These are phyloP conservation scores for Pithecia hirsuta DNA, from an alignment of 2,797 vertebrate species.

Conservation along the genomic window DNA sequence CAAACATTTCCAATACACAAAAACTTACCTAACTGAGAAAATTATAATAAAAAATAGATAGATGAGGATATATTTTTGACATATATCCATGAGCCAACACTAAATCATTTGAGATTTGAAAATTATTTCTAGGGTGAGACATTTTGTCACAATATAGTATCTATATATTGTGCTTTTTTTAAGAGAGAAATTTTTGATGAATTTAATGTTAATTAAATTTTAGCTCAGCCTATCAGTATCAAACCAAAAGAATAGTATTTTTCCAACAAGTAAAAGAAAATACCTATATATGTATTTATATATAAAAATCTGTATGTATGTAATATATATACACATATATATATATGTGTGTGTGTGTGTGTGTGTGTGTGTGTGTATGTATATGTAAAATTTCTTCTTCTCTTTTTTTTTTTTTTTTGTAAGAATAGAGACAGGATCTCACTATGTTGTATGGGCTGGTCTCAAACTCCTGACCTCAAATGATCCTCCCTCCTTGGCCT, in stretches of 20 bases:
- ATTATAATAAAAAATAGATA: constrained; percentile 1
- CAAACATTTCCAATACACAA: constrained; percentile 6
- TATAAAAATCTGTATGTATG: neutral
- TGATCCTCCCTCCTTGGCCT: too few relatives aligned
- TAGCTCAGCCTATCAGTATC: neutral
- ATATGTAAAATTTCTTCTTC: too few relatives aligned
- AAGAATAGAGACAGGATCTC: neutral
- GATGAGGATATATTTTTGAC: neutral
- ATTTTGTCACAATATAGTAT: neutral
- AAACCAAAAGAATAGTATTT: neutral
- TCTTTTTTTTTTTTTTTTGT: neutral
- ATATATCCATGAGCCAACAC: neutral
- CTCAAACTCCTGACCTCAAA: neutral
- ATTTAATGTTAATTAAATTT: constrained; percentile 15
- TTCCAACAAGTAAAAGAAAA: neutral
- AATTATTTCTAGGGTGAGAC: constrained; percentile 45
- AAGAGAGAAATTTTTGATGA: neutral
- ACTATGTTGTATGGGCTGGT: neutral
- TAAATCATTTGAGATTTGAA: constrained; percentile 10
- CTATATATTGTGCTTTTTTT: neutral
- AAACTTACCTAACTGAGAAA: constrained; percentile 5
- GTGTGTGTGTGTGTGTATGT: too few relatives aligned
- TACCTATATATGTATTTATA: neutral
- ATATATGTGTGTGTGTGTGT: too few relatives aligned
- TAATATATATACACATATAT: too few relatives aligned